These are phyloP conservation scores for Antrozous pallidus DNA, from an alignment of 2,797 vertebrate genomes.

Conservation along the genomic window DNA sequence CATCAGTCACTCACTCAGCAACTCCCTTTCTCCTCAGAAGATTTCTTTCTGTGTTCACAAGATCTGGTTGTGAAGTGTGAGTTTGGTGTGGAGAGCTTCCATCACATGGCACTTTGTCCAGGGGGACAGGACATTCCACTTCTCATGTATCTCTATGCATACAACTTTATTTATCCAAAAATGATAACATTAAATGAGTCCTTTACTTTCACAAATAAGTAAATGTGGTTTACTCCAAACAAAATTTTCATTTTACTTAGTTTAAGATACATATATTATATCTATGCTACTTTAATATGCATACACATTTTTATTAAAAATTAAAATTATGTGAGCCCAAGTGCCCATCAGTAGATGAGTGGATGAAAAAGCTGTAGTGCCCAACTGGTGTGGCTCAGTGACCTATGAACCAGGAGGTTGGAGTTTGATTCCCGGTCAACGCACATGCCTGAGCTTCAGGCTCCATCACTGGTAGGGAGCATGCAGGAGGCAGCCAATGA, in stretches of 20 bases:
- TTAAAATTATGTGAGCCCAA: neutral
- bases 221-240: neutral
- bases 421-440: too few species aligned
- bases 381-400: too few species aligned
- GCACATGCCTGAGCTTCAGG: too few species aligned
- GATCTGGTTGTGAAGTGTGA: constrained; percentile 30
- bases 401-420: too few species aligned
- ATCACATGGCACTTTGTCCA: neutral
- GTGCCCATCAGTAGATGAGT: neutral
- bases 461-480: too few species aligned
- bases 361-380: neutral
- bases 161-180: constrained; percentile 6
- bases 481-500: too few species aligned
- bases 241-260: neutral
- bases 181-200: neutral
- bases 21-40: constrained; percentile 32
- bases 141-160: neutral
- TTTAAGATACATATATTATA: constrained; percentile 21
- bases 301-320: constrained; percentile 28
- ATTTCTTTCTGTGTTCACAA: neutral
- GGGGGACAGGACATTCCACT: neutral
- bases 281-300: neutral
- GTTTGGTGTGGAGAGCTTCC: neutral
- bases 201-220: constrained; percentile 7
- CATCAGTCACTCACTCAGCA: constrained; percentile 45